A percentile compares a stretch with the other conserved stretches of the same genome.
Conservation (phyloP, 2,797 vertebrate species). For the Anableps anableps region DNA sequence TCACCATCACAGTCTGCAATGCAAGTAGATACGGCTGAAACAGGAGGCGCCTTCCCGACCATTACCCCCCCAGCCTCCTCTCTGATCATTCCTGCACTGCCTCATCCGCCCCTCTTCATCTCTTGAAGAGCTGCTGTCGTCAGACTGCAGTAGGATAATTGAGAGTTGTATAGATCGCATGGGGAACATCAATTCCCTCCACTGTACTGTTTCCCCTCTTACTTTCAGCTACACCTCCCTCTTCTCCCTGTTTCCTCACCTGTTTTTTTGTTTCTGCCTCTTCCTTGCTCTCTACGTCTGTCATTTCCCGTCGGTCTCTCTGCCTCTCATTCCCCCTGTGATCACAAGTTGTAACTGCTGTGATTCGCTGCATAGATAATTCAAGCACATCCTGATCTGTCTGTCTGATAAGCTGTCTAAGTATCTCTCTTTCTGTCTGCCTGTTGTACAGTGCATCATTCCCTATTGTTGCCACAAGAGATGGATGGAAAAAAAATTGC, state of each 20-base stretch:
- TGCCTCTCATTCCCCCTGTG: conserved; percentile 51
- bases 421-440: conserved; percentile 34
- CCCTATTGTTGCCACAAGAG: conserved; percentile 34
- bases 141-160: conserved; percentile 76
- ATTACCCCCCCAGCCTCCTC: not conserved
- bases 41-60: conserved; percentile 32
- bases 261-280: conserved; percentile 27
- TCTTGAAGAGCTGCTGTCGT: conserved; percentile 65
- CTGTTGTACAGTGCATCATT: conserved; percentile 21
- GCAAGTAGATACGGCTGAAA: conserved; percentile 38
- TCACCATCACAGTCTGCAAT: conserved; percentile 46
- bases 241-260: conserved; percentile 26
- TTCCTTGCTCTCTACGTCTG: conserved; percentile 22
- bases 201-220: conserved; percentile 56
- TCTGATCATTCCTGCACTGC: conserved; percentile 27
- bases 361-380: conserved; percentile 72
- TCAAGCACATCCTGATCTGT: conserved; percentile 63
- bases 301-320: conserved; percentile 44
- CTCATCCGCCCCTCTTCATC: conserved; percentile 59
- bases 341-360: conserved; percentile 69
- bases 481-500: conserved; percentile 24
- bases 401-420: conserved; percentile 58
- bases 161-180: conserved; percentile 76
- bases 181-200: conserved; percentile 72
- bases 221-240: conserved; percentile 54